A percentile compares a stretch with the other conserved stretches of the same genome.
Evolutionary conservation across 92 coral and sea anemone species (phyloP).

Genomic region (Porites divaricata): DNA sequence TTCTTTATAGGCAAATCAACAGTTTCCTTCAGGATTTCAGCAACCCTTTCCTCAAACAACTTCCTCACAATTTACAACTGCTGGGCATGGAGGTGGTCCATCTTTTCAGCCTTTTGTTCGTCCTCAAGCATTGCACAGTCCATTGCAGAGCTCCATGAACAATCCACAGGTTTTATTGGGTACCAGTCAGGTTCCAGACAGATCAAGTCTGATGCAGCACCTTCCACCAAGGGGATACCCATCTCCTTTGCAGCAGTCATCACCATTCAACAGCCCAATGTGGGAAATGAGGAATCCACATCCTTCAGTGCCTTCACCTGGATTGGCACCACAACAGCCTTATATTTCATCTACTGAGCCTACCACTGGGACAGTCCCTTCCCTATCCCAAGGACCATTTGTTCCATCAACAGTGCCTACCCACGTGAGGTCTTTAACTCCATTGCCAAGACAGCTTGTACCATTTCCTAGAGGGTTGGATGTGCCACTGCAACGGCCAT

Average conservation of each 20-base stretch:
- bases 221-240: background rate
- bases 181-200: background rate
- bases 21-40: conserved; percentile 18
- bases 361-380: background rate
- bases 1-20: conserved; percentile 16
- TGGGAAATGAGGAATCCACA: conserved; percentile 1
- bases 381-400: background rate
- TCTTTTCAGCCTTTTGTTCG: conserved; percentile 9
- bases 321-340: background rate
- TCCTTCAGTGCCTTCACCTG: background rate
- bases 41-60: conserved; percentile 10
- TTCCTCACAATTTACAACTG: background rate
- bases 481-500: background rate
- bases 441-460: background rate
- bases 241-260: background rate
- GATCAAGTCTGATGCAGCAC: conserved; percentile 5
- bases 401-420: background rate
- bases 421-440: background rate
- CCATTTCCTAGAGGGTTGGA: background rate
- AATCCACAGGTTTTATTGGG: background rate
- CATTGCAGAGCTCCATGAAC: background rate
- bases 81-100: conserved; percentile 11
- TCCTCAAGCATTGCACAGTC: background rate
- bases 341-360: background rate
- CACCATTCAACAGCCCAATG: conserved; percentile 4